These are phyloP conservation scores for Phaonia tiefii DNA, from an alignment of 2,888 invertebrate genomes.

Conservation along the genomic window DNA sequence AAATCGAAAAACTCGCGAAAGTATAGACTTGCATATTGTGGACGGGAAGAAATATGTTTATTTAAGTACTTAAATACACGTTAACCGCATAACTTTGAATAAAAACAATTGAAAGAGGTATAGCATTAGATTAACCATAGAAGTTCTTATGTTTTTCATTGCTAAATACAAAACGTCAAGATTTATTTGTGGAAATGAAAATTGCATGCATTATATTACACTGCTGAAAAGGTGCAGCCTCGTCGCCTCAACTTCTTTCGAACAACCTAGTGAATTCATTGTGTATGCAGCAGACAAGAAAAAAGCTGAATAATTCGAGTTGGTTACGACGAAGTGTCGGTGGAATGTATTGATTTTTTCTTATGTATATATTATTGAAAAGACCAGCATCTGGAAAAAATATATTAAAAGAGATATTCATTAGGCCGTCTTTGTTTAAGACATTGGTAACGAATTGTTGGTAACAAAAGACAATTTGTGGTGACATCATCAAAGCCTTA, in stretches of 20 bases:
- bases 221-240: constrained; percentile 49
- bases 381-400: too few species aligned
- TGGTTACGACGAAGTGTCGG: constrained; percentile 19
- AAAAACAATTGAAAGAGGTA: constrained; percentile 53
- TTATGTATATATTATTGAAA: too few species aligned
- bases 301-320: not conserved
- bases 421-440: not conserved
- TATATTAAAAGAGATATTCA: too few species aligned
- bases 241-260: not conserved
- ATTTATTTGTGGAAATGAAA: constrained; percentile 32
- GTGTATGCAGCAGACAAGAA: constrained; percentile 20
- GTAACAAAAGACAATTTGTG: constrained; percentile 51
- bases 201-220: constrained; percentile 47
- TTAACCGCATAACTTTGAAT: constrained; percentile 32
- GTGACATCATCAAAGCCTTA: constrained; percentile 72
- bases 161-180: too few species aligned
- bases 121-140: too few species aligned
- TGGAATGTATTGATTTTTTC: constrained; percentile 58
- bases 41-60: constrained; percentile 59
- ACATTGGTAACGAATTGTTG: constrained; percentile 6
- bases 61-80: constrained; percentile 62
- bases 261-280: constrained; percentile 13
- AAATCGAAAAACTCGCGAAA: constrained; percentile 55
- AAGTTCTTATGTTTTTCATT: too few species aligned
- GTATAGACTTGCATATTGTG: constrained; percentile 47